phyloP scores from a whole-genome alignment of 2,888 invertebrate species.

The Ethmia dodecea region DNA sequence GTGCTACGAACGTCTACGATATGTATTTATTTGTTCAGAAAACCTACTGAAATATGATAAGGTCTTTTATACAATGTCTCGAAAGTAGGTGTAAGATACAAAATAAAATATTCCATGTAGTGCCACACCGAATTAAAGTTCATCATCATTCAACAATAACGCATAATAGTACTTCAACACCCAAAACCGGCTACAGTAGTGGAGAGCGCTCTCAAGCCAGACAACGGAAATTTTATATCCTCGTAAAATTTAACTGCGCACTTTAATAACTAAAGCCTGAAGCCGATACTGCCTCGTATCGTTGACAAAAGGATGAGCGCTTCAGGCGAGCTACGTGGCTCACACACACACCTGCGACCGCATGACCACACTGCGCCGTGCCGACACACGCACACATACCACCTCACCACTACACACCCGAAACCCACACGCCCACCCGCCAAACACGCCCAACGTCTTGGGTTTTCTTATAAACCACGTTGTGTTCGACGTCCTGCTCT shows the following conservation, averaged over 20 bases:
- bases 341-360: slow-evolving; percentile 49
- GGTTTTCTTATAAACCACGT: slow-evolving; percentile 78
- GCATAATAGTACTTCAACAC: too few relatives aligned
- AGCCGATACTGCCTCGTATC: slow-evolving; percentile 68
- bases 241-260: slow-evolving; percentile 65
- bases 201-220: slow-evolving; percentile 42
- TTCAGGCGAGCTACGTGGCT: slow-evolving; percentile 32
- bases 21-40: too few relatives aligned
- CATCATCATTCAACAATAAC: too few relatives aligned
- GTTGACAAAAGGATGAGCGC: slow-evolving; percentile 71
- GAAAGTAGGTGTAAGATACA: too few relatives aligned
- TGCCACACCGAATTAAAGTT: too few relatives aligned
- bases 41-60: too few relatives aligned
- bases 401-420: slow-evolving; percentile 49
- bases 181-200: slow-evolving; percentile 41
- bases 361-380: slow-evolving; percentile 43
- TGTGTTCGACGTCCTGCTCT: slow-evolving; percentile 64
- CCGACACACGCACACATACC: slow-evolving; percentile 38
- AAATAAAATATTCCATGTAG: too few relatives aligned
- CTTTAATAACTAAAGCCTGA: slow-evolving; percentile 71
- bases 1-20: too few relatives aligned
- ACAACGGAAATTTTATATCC: slow-evolving; percentile 64
- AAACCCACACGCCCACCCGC: slow-evolving; percentile 74
- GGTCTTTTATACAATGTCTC: too few relatives aligned
- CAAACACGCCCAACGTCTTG: slow-evolving; percentile 78